Base-by-base conservation (phyloP, 1,140 invertebrate species). In the Colletes latitarsis region DNA sequence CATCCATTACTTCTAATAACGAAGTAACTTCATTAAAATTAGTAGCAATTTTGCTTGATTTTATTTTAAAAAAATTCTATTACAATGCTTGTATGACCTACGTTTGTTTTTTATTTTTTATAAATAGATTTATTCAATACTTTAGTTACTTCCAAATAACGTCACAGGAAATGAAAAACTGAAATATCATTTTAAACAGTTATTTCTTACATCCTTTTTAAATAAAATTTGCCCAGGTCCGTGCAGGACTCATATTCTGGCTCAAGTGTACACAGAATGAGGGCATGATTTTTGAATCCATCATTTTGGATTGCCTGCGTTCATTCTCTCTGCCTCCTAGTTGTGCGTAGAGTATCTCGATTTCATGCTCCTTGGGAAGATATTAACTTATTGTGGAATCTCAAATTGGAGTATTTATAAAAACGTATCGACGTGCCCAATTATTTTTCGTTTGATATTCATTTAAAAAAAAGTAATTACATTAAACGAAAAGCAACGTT, bases 291-390 rank as follows among this genome's bases (percentile, higher is more conserved):
- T 75, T 63, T 74, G 58, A 41, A 49, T 10, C 39, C n/a, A 4
- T 12, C 41, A 3, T 55, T 55, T 49, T 19, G 30, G 43, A 43
- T 55, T 83, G 58, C 66, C 46, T 70, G 58, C 67, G 69, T 81
- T 81, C 64, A 53, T 57, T 19, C 12, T 63, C 1, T 19, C 41
- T 41, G 15, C 57, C 19, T 66, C 12, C n/a, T 17, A 1, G 52
- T 30, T 39, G 15, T 14, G 9, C 6, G 3, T 21, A 10, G 1
- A 10, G 3, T 21, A 15, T 19, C 19, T 57, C 4, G 4, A 66
- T 76, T 39, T 57, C 21, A 39, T 17, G 49, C n/a, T 39, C 5
- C 41, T 10, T 3, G 57, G 17, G 6, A 12, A 0, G 39, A 43
- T 43, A 46, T 66, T 46, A 39, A 41, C 60, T 4, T 30, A n/a